Base-by-base conservation (phyloP, 2,797 vertebrate species). In the Sphenodon punctatus region DNA sequence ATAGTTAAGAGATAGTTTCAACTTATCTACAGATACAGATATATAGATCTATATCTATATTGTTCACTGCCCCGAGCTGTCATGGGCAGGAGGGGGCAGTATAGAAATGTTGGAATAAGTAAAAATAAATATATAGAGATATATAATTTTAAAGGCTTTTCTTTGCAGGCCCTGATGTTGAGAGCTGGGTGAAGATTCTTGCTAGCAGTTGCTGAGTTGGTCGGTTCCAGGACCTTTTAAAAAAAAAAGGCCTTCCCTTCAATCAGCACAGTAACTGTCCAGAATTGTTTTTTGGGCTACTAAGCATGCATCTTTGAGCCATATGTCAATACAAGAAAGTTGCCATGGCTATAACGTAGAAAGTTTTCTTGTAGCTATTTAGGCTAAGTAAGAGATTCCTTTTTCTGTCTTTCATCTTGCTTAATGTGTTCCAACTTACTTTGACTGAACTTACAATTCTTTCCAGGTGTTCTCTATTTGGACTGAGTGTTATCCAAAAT, bases 301-400 rank as follows among this genome's bases (percentile, higher is more conserved):
- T 46, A 67, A 10, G 53, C 39, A 76, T 23, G 46, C 59, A 81
- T 77, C 84, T 86, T 81, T 69, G 41, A 69, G 48, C 84, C 80
- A 85, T 32, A 16, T 23, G 77, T 65, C 71, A 86, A 15, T 36
- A 69, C 53, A 59, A 41, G 68, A 76, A 78, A 86, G 41, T 69
- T 67, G 71, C 75, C 67, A 41, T 13, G 49, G 25, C 64, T 65
- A 48, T 25, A 80, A 78, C 1, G 3, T 56, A 77, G 74, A 42
- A 67, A 51, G 1, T 7, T 10, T 66, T 77, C 70, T 74, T 73
- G 43, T 45, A 83, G 75, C 71, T 83, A 56, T 38, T 87, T 80
- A 75, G 64, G 66, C 23, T 63, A 73, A 82, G 67, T 76, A 77
- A 1, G 4, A 74, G 15, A 27, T 43, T 65, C 63, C 15, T 76